Percentiles rank a stretch among this genome's conserved stretches.
phyloP scores from a whole-genome alignment of 2,888 invertebrate species.

The Tetragonisca angustula region DNA sequence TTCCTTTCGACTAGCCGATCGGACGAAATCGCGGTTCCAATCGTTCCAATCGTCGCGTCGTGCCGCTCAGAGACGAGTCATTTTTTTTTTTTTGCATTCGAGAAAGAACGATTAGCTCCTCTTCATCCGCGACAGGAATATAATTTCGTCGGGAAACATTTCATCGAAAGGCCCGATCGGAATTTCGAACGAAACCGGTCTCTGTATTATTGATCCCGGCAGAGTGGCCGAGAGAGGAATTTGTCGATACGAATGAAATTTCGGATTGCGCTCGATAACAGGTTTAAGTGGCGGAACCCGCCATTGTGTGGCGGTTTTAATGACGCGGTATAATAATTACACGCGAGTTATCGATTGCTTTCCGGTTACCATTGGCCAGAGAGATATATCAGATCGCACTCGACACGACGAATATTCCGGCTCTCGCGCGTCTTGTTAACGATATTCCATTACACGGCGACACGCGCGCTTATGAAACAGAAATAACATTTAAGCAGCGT shows the following conservation, averaged over 20 bases:
- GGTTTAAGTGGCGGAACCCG: conserved; percentile 14
- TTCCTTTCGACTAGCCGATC: not conserved
- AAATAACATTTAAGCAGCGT: conserved; percentile 1
- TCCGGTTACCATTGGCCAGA: conserved; percentile 20
- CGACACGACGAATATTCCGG: conserved; percentile 27
- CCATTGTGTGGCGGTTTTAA: conserved; percentile 50
- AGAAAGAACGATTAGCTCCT: not conserved
- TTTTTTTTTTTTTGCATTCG: not conserved
- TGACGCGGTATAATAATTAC: conserved; percentile 59
- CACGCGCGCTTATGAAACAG: not conserved
- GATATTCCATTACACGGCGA: conserved; percentile 6
- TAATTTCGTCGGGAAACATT: conserved; percentile 3
- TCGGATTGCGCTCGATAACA: conserved; percentile 20
- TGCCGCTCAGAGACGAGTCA: not conserved
- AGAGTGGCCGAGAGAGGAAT: conserved; percentile 17
- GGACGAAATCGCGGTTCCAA: no score
- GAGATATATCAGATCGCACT: conserved; percentile 16
- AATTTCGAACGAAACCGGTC: conserved; percentile 15
- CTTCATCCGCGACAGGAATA: not conserved
- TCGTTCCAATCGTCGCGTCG: no score
- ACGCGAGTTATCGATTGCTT: conserved; percentile 52
- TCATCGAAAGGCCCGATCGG: not conserved
- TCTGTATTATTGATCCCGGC: not conserved
- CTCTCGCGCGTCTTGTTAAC: conserved; percentile 49
- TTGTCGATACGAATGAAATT: conserved; percentile 33